phyloP scores from a whole-genome alignment of 92 coral and sea anemone genomes.

The Pocillopora meandrina region DNA sequence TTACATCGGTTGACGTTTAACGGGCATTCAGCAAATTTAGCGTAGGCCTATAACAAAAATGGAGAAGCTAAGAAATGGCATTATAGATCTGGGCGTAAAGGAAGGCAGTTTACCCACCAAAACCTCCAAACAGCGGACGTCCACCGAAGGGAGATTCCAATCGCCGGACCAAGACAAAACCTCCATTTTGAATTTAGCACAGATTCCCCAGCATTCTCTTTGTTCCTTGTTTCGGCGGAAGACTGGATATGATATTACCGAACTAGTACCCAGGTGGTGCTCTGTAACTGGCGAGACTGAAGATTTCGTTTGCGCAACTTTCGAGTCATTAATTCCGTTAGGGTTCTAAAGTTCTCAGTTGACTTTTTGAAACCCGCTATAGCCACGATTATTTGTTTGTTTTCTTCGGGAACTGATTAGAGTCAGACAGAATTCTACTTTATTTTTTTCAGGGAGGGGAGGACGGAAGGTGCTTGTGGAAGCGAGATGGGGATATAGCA shows the following conservation, averaged over 20 bases:
- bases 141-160: conserved; percentile 79
- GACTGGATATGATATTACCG: not conserved
- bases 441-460: not conserved
- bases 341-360: too few species aligned
- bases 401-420: too few species aligned
- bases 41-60: conserved; percentile 58
- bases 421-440: not conserved
- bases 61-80: not conserved
- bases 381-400: too few species aligned
- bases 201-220: not conserved
- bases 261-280: not conserved
- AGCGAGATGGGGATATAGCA: too few species aligned
- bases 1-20: conserved; percentile 63
- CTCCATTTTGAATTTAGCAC: conserved; percentile 59
- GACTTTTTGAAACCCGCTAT: too few species aligned
- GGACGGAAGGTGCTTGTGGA: not conserved
- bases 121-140: conserved; percentile 73
- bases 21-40: conserved; percentile 87
- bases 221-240: not conserved
- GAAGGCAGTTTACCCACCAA: conserved; percentile 46
- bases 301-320: not conserved
- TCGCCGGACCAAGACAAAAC: conserved; percentile 78
- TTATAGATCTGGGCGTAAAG: not conserved
- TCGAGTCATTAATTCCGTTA: too few species aligned
- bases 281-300: not conserved